Evolutionary conservation across 2,113 vertebrate species (phyloP).

Genomic region (Pelvicachromis taeniatus): DNA sequence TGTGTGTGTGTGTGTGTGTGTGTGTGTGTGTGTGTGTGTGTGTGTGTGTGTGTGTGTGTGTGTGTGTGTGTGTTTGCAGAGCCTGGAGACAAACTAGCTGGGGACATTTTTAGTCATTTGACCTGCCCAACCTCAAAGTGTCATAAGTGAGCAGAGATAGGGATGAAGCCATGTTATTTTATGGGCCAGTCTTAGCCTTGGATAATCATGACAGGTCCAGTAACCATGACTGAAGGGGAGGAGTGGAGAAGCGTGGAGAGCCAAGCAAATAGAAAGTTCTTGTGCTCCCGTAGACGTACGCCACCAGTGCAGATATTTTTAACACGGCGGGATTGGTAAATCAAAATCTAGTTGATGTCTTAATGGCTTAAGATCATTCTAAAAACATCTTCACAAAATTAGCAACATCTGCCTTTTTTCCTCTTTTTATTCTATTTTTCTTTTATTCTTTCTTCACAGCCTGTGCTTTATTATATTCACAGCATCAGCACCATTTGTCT

Average conservation of each 20-base stretch:
- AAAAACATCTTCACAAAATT: neutral
- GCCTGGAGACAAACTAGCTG: constrained; percentile 60
- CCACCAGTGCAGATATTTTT: neutral
- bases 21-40: neutral
- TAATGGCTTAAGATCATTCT: neutral
- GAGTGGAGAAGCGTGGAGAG: neutral
- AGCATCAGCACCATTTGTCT: constrained; percentile 17
- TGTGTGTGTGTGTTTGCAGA: constrained; percentile 25
- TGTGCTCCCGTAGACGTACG: neutral
- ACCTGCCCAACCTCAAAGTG: constrained; percentile 72
- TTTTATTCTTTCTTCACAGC: neutral
- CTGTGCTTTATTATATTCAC: neutral
- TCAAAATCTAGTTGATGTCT: neutral
- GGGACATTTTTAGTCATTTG: constrained; percentile 72
- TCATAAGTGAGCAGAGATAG: constrained; percentile 69
- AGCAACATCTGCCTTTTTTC: neutral
- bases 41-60: neutral
- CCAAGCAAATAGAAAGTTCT: constrained; percentile 30
- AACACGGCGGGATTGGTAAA: neutral
- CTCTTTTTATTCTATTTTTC: neutral
- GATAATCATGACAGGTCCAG: constrained; percentile 30
- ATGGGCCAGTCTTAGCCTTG: constrained; percentile 44
- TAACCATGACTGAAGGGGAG: constrained; percentile 28
- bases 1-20: neutral
- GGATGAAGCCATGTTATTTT: constrained; percentile 46